Conservation (phyloP, 2,888 invertebrate genomes). For the Sipha maydis region DNA sequence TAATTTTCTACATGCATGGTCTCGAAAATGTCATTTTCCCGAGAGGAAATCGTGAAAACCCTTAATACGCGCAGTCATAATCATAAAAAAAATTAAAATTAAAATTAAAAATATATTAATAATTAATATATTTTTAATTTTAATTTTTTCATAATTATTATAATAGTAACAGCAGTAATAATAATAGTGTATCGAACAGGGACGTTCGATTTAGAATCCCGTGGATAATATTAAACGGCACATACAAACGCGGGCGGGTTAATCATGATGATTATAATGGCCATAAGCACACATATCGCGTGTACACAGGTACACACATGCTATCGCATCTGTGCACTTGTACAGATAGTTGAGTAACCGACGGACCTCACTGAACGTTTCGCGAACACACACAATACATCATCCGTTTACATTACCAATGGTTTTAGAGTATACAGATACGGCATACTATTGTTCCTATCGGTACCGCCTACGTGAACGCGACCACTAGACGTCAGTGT, state of each 20-base stretch:
- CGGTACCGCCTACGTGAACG: no score
- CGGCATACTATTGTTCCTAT: no score
- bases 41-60: neutral
- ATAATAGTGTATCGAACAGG: neutral
- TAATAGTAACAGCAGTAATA: no score
- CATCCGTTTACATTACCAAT: no score
- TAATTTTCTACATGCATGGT: conserved; percentile 29
- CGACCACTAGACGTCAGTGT: no score
- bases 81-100: neutral
- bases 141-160: no score
- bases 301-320: neutral
- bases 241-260: neutral
- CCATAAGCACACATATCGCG: neutral
- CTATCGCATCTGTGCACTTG: neutral
- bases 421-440: no score
- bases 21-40: conserved; percentile 12
- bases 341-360: neutral
- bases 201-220: conserved; percentile 4
- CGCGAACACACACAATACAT: neutral
- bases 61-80: neutral
- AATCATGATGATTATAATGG: neutral
- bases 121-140: neutral
- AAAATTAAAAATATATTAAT: neutral
- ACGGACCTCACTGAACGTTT: conserved; percentile 8
- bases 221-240: conserved; percentile 4